Evolutionary conservation across 1,140 invertebrate genomes (phyloP), one percentile per base, ranked within the genome.

Genomic region (Drosophila kepulauana): DNA sequence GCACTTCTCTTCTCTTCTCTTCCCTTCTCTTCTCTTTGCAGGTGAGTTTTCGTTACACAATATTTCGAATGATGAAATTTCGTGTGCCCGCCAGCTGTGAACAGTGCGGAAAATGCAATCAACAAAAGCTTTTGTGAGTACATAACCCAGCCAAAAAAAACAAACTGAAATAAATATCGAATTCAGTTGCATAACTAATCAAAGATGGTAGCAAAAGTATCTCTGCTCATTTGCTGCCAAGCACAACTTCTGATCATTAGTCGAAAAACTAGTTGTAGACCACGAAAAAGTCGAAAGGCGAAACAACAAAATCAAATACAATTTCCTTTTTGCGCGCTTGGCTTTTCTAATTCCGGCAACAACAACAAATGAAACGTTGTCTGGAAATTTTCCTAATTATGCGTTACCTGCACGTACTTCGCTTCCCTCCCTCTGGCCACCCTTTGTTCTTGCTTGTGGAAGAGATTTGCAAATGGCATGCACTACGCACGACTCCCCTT

Each of bases 361-460:
- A 86, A 25, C 20, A 25, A 25, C 20, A 25, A 25, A 87, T 69
- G 65, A 62, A 74, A 74, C 57, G 71, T 67, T 61, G 46, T 38
- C 56, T 68, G 77, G 58, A 69, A 81, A 86, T 87, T 87, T 86
- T 78, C 78, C 82, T 85, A 85, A 85, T 85, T 86, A 81, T 86
- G 82, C 82, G 82, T 86, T 85, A 69, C 78, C 74, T 84, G 81
- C 81, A 84, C 82, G 81, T 84, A 78, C 81, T 25, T 10, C 4
- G 1, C 13, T 38, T 25, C 20, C 20, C 33, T 3, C 6, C 11
- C 13, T 41, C 10, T 3, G 1, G 2, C 20, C 20, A 0, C 35
- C 20, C 15, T 20, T 2, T 35, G 13, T 13, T 56, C 13, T 38
- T 1, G 13, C 8, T 8, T 11, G 38, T 10, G 11, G 38, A 66